Evolutionary conservation across 2,113 vertebrate genomes (phyloP).

Genomic region (Proteles cristata): DNA sequence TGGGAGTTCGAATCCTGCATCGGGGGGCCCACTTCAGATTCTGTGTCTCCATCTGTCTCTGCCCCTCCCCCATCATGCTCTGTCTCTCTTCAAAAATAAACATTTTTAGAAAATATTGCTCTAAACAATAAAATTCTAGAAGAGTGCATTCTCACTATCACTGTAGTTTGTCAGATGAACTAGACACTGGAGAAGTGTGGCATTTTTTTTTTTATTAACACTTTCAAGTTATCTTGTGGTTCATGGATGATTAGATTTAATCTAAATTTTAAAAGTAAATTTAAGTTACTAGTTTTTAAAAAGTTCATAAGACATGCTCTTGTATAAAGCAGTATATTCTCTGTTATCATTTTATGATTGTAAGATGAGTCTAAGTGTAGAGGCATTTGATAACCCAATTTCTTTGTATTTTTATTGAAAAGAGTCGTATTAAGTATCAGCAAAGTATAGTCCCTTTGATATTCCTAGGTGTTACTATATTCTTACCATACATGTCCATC

Average conservation of each 20-base stretch:
- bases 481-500: constrained; percentile 49
- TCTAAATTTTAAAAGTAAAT: constrained; percentile 53
- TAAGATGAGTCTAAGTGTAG: constrained; percentile 65
- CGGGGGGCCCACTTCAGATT: too few species aligned
- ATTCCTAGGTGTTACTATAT: not conserved
- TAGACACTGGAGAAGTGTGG: constrained; percentile 14
- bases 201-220: not conserved
- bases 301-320: constrained; percentile 34
- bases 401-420: constrained; percentile 60
- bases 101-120: not conserved
- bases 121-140: not conserved
- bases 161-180: constrained; percentile 21
- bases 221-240: constrained; percentile 33
- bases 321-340: constrained; percentile 62
- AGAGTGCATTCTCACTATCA: not conserved
- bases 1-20: too few species aligned
- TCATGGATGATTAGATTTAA: not conserved
- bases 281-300: constrained; percentile 31
- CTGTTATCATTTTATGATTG: constrained; percentile 65
- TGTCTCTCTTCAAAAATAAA: too few species aligned
- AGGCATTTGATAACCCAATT: not conserved
- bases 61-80: too few species aligned
- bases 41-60: too few species aligned
- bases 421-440: constrained; percentile 27
- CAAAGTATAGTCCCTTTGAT: not conserved